These are phyloP conservation scores for Plumapathes pennacea DNA, from an alignment of 92 coral and sea anemone genomes.

Conservation along the genomic window DNA sequence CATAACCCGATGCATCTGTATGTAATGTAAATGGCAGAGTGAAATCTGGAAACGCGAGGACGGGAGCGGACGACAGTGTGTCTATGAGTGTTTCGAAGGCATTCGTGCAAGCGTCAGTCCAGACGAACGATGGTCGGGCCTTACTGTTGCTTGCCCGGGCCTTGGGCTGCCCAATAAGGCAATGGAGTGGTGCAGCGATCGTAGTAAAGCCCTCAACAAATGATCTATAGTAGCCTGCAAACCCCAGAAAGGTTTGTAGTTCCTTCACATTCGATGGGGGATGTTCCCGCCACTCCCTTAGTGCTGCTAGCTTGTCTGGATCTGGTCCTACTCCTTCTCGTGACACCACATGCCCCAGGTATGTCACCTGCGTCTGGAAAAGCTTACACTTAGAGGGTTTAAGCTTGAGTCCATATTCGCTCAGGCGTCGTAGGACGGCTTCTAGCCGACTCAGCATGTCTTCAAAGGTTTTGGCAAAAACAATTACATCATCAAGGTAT, in stretches of 20 bases:
- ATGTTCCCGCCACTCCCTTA: slow-evolving; percentile 19
- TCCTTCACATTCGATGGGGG: slow-evolving; percentile 12
- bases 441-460: slow-evolving; percentile 22
- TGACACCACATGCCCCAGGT: slow-evolving; percentile 38
- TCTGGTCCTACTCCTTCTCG: slow-evolving; percentile 27
- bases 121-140: background rate
- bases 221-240: slow-evolving; percentile 38
- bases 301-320: slow-evolving; percentile 27
- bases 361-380: slow-evolving; percentile 9
- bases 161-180: background rate
- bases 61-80: slow-evolving; percentile 32
- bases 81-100: slow-evolving; percentile 27
- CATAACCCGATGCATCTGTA: slow-evolving; percentile 49
- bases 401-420: slow-evolving; percentile 28
- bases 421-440: slow-evolving; percentile 33
- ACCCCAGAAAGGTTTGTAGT: slow-evolving; percentile 30
- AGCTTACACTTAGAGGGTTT: slow-evolving; percentile 58
- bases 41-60: slow-evolving; percentile 44
- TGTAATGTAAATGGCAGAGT: slow-evolving; percentile 38
- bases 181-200: slow-evolving; percentile 20
- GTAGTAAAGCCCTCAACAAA: slow-evolving; percentile 23
- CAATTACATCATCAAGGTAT: slow-evolving; percentile 54
- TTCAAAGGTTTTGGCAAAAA: slow-evolving; percentile 41
- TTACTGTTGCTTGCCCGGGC: background rate
- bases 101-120: slow-evolving; percentile 30